A percentile compares a stretch with the other conserved stretches of the same genome.
These are phyloP conservation scores for Drosophila buzzatii DNA, from an alignment of 2,888 invertebrate species.

Conservation along the genomic window DNA sequence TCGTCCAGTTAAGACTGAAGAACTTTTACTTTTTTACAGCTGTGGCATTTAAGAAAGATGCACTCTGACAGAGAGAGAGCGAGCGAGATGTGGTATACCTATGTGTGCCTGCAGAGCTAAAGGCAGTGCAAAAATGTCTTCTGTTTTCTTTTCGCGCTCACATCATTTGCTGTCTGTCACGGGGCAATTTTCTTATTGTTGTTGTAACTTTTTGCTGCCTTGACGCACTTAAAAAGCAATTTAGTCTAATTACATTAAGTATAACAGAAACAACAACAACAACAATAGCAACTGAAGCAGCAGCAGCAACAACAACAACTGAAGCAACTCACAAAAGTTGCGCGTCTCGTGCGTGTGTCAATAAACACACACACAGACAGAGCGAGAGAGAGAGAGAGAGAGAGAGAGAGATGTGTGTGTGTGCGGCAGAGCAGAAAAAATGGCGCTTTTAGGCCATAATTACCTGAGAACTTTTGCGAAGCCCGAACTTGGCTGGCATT, in stretches of 20 bases:
- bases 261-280: constrained; percentile 31
- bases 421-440: constrained; percentile 52
- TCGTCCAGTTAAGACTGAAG: background rate
- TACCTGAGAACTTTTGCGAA: constrained; percentile 76
- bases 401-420: constrained; percentile 8
- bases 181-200: constrained; percentile 19
- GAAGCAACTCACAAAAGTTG: constrained; percentile 55
- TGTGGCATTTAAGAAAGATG: background rate
- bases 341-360: constrained; percentile 71
- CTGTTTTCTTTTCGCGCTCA: constrained; percentile 1
- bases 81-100: background rate
- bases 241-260: constrained; percentile 81
- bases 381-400: constrained; percentile 9
- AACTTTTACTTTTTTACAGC: constrained; percentile 29
- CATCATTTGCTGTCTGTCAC: constrained; percentile 30
- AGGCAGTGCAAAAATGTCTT: constrained; percentile 22
- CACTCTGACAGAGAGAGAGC: background rate
- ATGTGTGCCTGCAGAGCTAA: constrained; percentile 35
- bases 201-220: constrained; percentile 56
- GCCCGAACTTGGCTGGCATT: constrained; percentile 31
- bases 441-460: constrained; percentile 79
- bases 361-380: constrained; percentile 59
- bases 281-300: background rate
- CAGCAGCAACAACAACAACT: constrained; percentile 14
- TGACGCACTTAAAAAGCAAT: constrained; percentile 79